Percentiles rank a stretch among this genome's conserved stretches.
Evolutionary conservation across 1,140 invertebrate genomes (phyloP).

Genomic region (Trichonephila inaurata): DNA sequence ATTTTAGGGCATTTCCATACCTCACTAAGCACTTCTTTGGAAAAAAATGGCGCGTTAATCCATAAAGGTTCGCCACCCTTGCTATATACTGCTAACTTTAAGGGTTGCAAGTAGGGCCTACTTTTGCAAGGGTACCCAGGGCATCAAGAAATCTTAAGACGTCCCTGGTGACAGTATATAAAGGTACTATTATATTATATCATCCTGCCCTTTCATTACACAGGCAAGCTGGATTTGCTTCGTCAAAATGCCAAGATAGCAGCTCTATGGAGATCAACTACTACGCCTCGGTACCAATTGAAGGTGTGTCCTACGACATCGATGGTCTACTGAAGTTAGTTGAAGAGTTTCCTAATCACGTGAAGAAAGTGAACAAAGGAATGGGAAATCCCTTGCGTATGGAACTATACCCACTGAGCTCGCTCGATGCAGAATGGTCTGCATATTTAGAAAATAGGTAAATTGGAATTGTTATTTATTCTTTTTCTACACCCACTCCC

Average conservation of each 20-base stretch:
- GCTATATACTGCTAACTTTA: no score
- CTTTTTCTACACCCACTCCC: no score
- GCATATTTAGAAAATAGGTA: slow-evolving; percentile 70
- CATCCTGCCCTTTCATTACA: not conserved
- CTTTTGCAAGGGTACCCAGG: no score
- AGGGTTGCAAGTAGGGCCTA: no score
- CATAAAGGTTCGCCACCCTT: no score
- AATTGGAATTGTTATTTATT: not conserved
- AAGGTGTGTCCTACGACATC: slow-evolving; percentile 44
- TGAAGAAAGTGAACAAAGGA: slow-evolving; percentile 62
- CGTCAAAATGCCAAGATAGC: slow-evolving; percentile 18
- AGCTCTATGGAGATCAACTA: slow-evolving; percentile 67
- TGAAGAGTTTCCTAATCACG: slow-evolving; percentile 60
- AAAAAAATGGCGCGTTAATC: no score
- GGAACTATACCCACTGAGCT: slow-evolving; percentile 65
- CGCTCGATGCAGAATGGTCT: not conserved
- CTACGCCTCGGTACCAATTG: slow-evolving; percentile 44
- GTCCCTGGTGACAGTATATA: no score
- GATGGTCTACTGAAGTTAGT: slow-evolving; percentile 64
- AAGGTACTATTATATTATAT: not conserved
- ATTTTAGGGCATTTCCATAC: no score
- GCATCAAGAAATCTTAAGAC: no score
- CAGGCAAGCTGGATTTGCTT: slow-evolving; percentile 66
- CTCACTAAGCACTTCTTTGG: no score
- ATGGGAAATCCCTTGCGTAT: slow-evolving; percentile 61